Evolutionary conservation across 2,888 invertebrate genomes (phyloP), one percentile per base, ranked within the genome.

Genomic region (Celastrina argiolus): DNA sequence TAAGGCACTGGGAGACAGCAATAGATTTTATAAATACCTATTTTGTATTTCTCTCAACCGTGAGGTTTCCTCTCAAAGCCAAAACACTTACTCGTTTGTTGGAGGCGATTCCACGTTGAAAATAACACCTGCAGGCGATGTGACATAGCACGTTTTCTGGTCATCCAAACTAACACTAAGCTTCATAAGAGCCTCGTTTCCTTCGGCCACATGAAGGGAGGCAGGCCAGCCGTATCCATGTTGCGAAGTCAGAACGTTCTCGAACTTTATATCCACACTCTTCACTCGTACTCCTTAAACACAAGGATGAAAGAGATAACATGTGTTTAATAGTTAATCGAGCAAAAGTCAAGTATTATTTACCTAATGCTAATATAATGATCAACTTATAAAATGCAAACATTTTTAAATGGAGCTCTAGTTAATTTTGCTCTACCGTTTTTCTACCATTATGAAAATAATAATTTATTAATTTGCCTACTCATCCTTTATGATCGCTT

Each of bases 141-240:
- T 81, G 14, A 85, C 78, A 22, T 72, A 67, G 71, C 90, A 90
- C 0, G 75, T 69, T 31, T 79, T 72, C 66, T 79, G 79, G 56
- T 81, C 79, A 0, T 76, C 76, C 8, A 85, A 59, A 2, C 69
- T 66, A 1, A 73, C 75, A 22, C 74, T 74, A 28, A 90, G 73
- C 66, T 80, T 83, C 70, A 91, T 73, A 14, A 87, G 75, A 2
- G 84, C 87, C 42, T 87, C 86, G 66, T 88, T 82, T 0, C 88
- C 88, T 65, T 76, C 76, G 0, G 76, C 77, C 1, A 89, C 83
- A 8, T 77, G 67, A 18, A 91, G 73, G 3, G 71, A 56, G 10
- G 78, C 70, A 0, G 90, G 90, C 87, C 85, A 87, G 2, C 87
- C 89, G 39, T 85, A 71, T 0, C 90, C 90, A 45, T 78, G 77